Conservation (phyloP, 2,888 invertebrate genomes). For the Cryptus armator region DNA sequence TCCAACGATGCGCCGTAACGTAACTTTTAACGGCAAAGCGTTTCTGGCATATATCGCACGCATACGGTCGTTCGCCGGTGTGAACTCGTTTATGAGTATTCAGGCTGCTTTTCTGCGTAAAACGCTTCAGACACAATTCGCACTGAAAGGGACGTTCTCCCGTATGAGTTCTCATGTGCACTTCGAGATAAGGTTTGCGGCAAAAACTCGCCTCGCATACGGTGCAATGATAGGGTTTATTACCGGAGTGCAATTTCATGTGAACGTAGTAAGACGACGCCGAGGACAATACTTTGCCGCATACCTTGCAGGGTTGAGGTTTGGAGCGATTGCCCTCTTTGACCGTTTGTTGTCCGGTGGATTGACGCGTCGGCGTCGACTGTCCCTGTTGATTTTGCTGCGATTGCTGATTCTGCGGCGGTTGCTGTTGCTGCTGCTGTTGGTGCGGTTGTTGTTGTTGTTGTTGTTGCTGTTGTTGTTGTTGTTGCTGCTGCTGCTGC, state of each 20-base stretch:
- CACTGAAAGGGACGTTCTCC: conserved; percentile 92
- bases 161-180: conserved; percentile 93
- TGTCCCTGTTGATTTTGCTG: conserved; percentile 70
- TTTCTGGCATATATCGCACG: conserved; percentile 93
- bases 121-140: conserved; percentile 91
- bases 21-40: conserved; percentile 93
- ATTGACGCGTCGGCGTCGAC: conserved; percentile 79
- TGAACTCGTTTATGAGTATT: conserved; percentile 94
- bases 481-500: conserved; percentile 83
- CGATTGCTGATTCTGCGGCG: conserved; percentile 71
- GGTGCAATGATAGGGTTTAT: conserved; percentile 92
- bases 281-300: conserved; percentile 92
- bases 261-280: conserved; percentile 93
- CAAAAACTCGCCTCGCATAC: conserved; percentile 92
- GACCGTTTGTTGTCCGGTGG: conserved; percentile 81
- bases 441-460: conserved; percentile 67
- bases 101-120: conserved; percentile 93
- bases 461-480: conserved; percentile 69
- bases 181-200: conserved; percentile 92
- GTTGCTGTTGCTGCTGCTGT: conserved; percentile 85
- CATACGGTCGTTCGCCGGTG: conserved; percentile 92
- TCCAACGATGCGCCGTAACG: conserved; percentile 93
- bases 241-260: conserved; percentile 93
- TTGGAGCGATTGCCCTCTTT: conserved; percentile 87
- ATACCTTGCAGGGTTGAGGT: conserved; percentile 92